Evolutionary conservation across 2,113 vertebrate species (phyloP), one percentile per base, ranked within the genome.

Genomic region (Hemiprocne comata): DNA sequence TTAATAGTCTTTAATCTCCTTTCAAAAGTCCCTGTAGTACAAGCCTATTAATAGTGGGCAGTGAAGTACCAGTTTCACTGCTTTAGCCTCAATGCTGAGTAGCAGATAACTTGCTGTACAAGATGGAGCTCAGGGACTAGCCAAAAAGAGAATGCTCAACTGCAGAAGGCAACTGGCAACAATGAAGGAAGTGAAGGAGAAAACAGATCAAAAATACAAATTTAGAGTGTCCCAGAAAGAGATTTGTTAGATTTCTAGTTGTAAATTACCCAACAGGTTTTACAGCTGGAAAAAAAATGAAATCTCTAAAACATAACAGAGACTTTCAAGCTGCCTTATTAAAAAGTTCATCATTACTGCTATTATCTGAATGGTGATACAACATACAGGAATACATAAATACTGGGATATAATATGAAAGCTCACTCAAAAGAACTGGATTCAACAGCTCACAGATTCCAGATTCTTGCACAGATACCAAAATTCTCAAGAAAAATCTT

Each of bases 1-100:
- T 94, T 95, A 96, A 91, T 38, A 94, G 76, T 34, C 65, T 51
- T 94, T 93, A 94, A 90, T 93, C 77, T 89, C 78, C 81, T 94
- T 90, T 90, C 62, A 71, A 13, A 88, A 57, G 73, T 89, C 91
- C 70, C 89, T 60, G 70, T 33, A 64, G 87, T 44, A 91, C 65
- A 95, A 89, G 64, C 38, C 51, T 65, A 93, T 74, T 97, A 93
- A 90, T 29, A 95, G 67, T 9, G 12, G 55, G 81, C 67, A 88
- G 54, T 23, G 11, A 94, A 93, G 44, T 33, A 67, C 42, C 54
- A 87, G 48, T 76, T 92, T 89, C 72, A 88, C 85, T 79, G 61
- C 66, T 74, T 89, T 7, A 78, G 25, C 76, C 60, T 87, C 28
- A 42, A 0, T 64, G 71, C 66, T 87, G 55, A 90, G 16, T 17